Evolutionary conservation across 2,797 vertebrate genomes (phyloP).

Genomic region (Tokudaia tokunoshimensis): DNA sequence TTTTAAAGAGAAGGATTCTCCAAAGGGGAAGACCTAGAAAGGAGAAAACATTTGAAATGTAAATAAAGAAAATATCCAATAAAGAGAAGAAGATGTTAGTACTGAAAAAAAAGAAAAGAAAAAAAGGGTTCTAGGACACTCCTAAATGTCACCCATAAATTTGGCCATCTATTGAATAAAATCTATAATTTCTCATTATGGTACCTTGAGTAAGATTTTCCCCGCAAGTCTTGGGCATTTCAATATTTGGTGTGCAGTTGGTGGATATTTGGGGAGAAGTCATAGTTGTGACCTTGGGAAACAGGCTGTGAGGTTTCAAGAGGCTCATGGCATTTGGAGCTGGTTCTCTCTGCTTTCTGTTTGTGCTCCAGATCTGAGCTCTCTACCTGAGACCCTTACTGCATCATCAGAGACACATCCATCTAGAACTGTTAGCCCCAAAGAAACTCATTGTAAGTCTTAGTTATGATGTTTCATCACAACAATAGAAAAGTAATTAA

Average conservation of each 20-base stretch:
- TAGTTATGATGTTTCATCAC: background rate
- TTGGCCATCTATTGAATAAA: background rate
- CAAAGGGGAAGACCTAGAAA: too few species aligned
- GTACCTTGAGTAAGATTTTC: background rate
- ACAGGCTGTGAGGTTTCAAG: background rate
- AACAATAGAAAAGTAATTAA: background rate
- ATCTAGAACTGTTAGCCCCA: too few species aligned
- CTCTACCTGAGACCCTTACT: background rate
- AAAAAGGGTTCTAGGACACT: background rate
- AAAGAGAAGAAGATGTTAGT: too few species aligned
- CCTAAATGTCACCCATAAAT: background rate
- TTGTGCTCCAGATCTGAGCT: background rate
- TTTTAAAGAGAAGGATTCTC: constrained; percentile 42
- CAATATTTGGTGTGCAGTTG: background rate
- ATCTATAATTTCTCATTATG: background rate
- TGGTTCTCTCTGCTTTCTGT: background rate
- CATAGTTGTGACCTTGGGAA: background rate
- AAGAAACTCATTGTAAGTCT: background rate
- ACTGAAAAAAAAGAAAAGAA: too few species aligned
- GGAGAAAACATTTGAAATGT: too few species aligned
- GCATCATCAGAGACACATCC: background rate
- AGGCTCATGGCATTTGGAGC: background rate
- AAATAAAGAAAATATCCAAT: too few species aligned
- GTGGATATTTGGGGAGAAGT: background rate
- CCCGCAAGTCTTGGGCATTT: background rate